These are phyloP conservation scores for Tauraco erythrolophus DNA, from an alignment of 2,113 vertebrate species.

Conservation along the genomic window DNA sequence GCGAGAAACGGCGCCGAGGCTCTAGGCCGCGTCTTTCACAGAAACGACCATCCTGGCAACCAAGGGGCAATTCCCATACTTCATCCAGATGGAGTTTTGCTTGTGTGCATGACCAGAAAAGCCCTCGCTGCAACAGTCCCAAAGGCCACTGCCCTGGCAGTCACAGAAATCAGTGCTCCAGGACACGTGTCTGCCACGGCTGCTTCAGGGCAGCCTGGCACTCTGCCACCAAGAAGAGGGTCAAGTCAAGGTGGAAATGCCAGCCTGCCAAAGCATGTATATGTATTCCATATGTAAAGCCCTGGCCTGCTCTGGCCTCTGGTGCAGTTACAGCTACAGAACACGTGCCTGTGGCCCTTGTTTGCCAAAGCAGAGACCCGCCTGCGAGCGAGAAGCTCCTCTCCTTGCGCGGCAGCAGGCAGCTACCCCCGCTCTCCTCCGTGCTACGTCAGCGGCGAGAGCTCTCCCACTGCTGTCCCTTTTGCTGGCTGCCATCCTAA, in stretches of 20 bases:
- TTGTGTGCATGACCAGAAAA: not conserved
- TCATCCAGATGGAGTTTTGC: not conserved
- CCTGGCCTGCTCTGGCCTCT: not conserved
- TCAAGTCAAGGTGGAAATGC: not conserved
- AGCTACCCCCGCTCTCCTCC: not conserved
- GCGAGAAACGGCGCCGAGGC: not conserved
- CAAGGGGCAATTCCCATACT: not conserved
- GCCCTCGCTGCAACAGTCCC: not conserved
- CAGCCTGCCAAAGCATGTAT: not conserved
- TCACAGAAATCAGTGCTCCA: not conserved
- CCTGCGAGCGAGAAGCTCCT: not conserved
- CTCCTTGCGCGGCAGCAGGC: not conserved
- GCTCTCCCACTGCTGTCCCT: not conserved
- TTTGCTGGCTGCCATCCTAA: not conserved
- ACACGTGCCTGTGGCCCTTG: not conserved
- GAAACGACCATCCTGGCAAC: not conserved
- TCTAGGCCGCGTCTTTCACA: not conserved
- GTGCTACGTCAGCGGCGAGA: not conserved
- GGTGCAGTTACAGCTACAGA: not conserved
- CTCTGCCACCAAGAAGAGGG: not conserved
- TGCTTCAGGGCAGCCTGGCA: not conserved
- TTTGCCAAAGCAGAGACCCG: not conserved
- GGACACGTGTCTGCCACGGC: not conserved
- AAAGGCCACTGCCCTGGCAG: not conserved
- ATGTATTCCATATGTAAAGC: not conserved